Percentiles rank a stretch among this genome's conserved stretches.
phyloP scores from a whole-genome alignment of 1,140 invertebrate genomes.

The Sinonovacula constricta region DNA sequence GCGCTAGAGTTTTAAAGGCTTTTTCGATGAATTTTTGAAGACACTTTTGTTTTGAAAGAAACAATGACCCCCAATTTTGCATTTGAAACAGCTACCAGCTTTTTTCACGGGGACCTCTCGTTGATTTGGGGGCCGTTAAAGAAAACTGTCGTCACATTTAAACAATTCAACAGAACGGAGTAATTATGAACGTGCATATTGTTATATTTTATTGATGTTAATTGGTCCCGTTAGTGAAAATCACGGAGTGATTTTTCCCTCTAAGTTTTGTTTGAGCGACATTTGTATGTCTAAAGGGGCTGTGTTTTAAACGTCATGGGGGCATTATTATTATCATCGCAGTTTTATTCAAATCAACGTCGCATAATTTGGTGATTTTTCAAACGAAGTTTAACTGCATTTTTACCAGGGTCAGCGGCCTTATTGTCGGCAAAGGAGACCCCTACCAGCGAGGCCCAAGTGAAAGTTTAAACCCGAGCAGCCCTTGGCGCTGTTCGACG shows the following conservation, averaged over 20 bases:
- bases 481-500: background rate
- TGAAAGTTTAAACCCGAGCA: slow-evolving; percentile 5
- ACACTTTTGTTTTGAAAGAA: too few species aligned
- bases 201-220: background rate
- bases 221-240: background rate
- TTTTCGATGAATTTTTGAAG: too few species aligned
- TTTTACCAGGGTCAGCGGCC: background rate
- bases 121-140: too few species aligned
- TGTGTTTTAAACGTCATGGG: background rate
- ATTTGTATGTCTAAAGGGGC: background rate
- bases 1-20: too few species aligned
- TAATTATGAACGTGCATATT: background rate
- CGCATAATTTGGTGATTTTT: background rate
- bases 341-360: background rate
- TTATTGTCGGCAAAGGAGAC: too few species aligned
- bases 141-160: too few species aligned
- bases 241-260: background rate
- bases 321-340: slow-evolving; percentile 30
- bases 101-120: too few species aligned
- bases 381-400: background rate
- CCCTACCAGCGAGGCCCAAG: background rate
- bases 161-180: background rate
- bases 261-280: background rate
- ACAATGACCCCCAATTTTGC: too few species aligned
- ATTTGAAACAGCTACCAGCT: too few species aligned